These are phyloP conservation scores for Lottia scabra DNA, from an alignment of 2,888 invertebrate genomes.

Conservation along the genomic window DNA sequence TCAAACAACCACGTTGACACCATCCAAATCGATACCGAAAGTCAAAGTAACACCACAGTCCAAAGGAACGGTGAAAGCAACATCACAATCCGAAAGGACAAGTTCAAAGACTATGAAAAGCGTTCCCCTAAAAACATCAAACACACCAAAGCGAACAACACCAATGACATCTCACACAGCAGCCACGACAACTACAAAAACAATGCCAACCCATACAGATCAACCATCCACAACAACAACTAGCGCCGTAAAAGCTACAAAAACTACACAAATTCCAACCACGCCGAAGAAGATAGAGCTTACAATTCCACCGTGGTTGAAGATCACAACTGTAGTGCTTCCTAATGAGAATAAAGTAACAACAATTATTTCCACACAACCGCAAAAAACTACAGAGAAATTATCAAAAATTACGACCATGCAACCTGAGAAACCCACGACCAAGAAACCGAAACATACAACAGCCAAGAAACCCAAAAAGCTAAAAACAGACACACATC, in stretches of 20 bases:
- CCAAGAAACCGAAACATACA: neutral
- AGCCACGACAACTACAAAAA: neutral
- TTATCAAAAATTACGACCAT: neutral
- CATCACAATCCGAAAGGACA: no score
- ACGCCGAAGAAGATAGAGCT: slow-evolving; percentile 4
- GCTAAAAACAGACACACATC: neutral
- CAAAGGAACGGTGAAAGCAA: no score
- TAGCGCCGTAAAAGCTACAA: neutral
- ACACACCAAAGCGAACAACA: no score
- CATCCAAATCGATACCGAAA: no score
- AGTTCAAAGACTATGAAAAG: no score
- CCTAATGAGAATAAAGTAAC: no score
- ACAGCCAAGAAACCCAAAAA: neutral
- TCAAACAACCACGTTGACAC: no score
- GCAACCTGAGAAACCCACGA: neutral
- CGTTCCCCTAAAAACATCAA: no score
- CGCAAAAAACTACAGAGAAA: neutral
- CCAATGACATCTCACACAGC: no score
- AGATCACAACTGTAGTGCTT: neutral
- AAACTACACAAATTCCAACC: neutral
- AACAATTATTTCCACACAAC: no score
- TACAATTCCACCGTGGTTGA: slow-evolving; percentile 12
- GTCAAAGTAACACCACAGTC: no score
- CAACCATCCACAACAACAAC: neutral
- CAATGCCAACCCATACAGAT: neutral